Evolutionary conservation across 2,888 invertebrate genomes (phyloP), one percentile per base, ranked within the genome.

Genomic region (Rhimphoctona megacephalus): DNA sequence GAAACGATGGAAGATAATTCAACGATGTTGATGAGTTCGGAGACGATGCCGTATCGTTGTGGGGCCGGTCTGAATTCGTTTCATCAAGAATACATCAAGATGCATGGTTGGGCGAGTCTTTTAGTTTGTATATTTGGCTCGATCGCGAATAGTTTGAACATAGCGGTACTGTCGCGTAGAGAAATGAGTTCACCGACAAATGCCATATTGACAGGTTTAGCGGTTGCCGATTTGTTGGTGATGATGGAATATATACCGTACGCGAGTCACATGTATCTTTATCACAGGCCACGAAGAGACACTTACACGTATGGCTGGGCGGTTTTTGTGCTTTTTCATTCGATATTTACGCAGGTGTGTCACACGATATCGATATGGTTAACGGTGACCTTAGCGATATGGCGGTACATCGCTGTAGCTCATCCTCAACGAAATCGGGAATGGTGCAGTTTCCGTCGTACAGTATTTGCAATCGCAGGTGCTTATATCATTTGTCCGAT

Each of bases 221-320:
- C 99, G 0, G 97, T 98, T 11, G 98, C 99, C 22, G 99, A 99
- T 94, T 96, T 99, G 49, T 95, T 98, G n/a, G 98, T 99, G 22
- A 99, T 99, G 97, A 95, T 99, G 91, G 98, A 98, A 91, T 99
- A 99, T 94, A 97, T 99, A 88, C 98, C 99, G 0, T 98, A 97
- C 93, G 97, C 97, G 2, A 96, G 97, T 79, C 97, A 98, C 93
- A 96, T 97, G 94, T 97, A 97, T 91, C 96, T 98, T 85, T 96
- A 97, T 89, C 76, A 93, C 89, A 72, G 94, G 92, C 94, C 95
- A 89, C 88, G 95, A n/a, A 94, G 95, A 66, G 95, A 95, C 82
- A 95, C 95, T 64, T 95, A 95, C 87, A 95, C 95, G 0, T 98
- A 98, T 94, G 95, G 96, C 3, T 98, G 98, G 97, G 96, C 97